These are phyloP conservation scores for Clupea harengus DNA, from an alignment of 2,113 vertebrate genomes.

Conservation along the genomic window DNA sequence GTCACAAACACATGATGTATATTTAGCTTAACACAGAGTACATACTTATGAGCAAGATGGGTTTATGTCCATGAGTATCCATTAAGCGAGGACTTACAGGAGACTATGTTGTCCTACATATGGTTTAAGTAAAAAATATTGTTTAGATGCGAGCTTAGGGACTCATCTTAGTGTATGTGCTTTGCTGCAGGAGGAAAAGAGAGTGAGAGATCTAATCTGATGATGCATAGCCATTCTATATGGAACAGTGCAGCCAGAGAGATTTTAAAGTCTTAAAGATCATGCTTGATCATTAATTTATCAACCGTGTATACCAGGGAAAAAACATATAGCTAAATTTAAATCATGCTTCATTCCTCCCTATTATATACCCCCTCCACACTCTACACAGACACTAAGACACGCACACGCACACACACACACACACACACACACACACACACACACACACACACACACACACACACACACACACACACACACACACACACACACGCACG, in stretches of 20 bases:
- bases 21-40: no score
- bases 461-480: conserved; percentile 4
- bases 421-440: neutral
- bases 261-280: neutral
- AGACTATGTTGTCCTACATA: no score
- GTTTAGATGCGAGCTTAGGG: no score
- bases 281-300: neutral
- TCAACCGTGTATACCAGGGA: no score
- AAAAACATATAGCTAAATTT: neutral
- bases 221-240: no score
- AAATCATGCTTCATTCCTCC: neutral
- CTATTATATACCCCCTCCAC: neutral
- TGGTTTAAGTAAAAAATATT: neutral
- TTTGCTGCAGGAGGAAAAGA: no score
- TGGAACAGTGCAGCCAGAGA: neutral
- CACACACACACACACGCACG: neutral
- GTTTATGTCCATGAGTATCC: no score
- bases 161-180: no score
- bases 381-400: neutral
- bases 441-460: neutral
- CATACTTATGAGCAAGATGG: no score
- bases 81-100: no score
- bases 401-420: neutral
- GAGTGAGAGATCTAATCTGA: no score
- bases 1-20: no score